phyloP scores from a whole-genome alignment of 2,113 vertebrate genomes.

The Serinus canaria region DNA sequence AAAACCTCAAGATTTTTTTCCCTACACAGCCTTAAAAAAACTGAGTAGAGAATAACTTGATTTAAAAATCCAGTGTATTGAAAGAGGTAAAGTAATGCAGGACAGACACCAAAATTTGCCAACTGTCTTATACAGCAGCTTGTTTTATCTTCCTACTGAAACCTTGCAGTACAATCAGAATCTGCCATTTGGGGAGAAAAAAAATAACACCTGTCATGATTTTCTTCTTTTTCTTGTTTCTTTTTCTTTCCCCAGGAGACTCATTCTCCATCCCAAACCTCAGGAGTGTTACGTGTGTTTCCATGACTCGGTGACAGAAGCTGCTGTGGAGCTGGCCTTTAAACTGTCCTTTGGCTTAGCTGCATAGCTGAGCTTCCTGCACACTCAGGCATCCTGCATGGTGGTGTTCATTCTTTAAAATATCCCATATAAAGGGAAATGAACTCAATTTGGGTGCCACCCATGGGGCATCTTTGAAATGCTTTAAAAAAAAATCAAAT shows the following conservation, averaged over 20 bases:
- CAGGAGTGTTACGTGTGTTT: constrained; percentile 97
- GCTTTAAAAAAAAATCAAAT: neutral
- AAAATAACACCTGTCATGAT: neutral
- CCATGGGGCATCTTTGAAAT: neutral
- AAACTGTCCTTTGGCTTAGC: constrained; percentile 89
- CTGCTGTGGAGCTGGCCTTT: constrained; percentile 94
- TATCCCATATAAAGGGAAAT: neutral
- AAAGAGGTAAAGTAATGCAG: neutral
- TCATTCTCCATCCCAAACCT: constrained; percentile 87
- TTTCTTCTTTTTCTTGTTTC: neutral
- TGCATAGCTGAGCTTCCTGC: constrained; percentile 61
- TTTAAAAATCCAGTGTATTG: neutral
- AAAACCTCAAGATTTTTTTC: neutral
- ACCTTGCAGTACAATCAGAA: neutral
- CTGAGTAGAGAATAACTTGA: neutral
- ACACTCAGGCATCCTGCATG: neutral
- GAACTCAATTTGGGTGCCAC: neutral
- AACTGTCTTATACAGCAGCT: neutral
- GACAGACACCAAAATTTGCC: neutral
- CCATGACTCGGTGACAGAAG: constrained; percentile 91
- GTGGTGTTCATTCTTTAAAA: neutral
- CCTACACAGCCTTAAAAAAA: neutral
- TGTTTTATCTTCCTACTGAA: neutral
- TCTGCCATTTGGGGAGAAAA: neutral
- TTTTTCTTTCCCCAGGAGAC: constrained; percentile 75